Percentiles rank a stretch among this genome's conserved stretches.
phyloP scores from a whole-genome alignment of 2,888 invertebrate species.

The Drosophila phalerata region DNA sequence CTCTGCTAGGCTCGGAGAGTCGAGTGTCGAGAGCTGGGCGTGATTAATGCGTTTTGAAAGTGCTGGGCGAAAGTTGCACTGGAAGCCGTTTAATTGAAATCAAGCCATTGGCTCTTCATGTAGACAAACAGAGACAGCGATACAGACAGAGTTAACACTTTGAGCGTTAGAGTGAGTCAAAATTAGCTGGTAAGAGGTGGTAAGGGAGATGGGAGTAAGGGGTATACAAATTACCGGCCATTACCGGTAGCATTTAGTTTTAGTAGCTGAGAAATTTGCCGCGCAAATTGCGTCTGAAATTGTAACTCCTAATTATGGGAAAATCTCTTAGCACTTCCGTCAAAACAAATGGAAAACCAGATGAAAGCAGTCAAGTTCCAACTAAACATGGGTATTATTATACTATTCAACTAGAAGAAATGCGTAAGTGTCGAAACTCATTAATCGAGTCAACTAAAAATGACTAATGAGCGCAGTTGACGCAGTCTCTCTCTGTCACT shows the following conservation, averaged over 20 bases:
- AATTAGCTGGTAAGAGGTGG: background rate
- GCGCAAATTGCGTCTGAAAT: constrained; percentile 61
- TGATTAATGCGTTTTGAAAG: constrained; percentile 74
- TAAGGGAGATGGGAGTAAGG: background rate
- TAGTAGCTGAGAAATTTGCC: constrained; percentile 77
- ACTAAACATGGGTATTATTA: constrained; percentile 24
- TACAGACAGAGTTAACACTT: background rate
- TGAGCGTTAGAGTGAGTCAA: constrained; percentile 2
- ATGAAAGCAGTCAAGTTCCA: constrained; percentile 11
- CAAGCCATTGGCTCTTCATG: constrained; percentile 44
- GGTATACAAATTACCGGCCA: constrained; percentile 62
- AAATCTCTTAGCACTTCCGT: constrained; percentile 71
- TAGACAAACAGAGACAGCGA: constrained; percentile 11
- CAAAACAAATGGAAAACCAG: constrained; percentile 56
- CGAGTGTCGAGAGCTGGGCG: constrained; percentile 36
- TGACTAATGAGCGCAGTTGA: constrained; percentile 67
- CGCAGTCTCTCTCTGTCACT: constrained; percentile 9
- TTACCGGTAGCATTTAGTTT: constrained; percentile 76
- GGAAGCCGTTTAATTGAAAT: constrained; percentile 71
- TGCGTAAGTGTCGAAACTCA: constrained; percentile 75
- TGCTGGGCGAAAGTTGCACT: constrained; percentile 69
- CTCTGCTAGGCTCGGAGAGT: background rate
- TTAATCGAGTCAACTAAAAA: constrained; percentile 80
- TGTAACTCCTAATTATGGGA: constrained; percentile 77
- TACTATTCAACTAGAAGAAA: constrained; percentile 35